Evolutionary conservation across 2,888 invertebrate species (phyloP), one percentile per base, ranked within the genome.

Genomic region (Trisateles emortualis): DNA sequence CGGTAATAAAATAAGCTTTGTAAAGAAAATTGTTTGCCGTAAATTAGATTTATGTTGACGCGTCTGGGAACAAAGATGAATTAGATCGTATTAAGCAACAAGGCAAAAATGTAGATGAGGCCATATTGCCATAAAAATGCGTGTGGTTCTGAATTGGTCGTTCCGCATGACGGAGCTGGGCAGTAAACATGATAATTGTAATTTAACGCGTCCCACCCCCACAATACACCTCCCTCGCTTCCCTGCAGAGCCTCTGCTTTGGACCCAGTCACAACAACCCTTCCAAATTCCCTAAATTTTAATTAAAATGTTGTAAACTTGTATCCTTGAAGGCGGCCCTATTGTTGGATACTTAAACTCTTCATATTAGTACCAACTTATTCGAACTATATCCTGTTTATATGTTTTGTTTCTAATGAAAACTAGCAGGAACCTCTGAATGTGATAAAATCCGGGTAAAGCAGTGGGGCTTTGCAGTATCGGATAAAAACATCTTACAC

Each of bases 181-280:
- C 79, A 74, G 83, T 81, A 78, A 83, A 84, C 84, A 84, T 83
- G 78, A 83, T 87, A 86, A 88, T 84, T 87, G 81, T 86, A 84
- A 88, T 87, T 88, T 86, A 82, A 84, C 81, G 77, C 76, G 67
- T 26, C 45, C 50, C 24, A 11, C 16, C 14, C 57, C 33, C 41
- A 63, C 65, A 59, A 52, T 42, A 46, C 57, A 44, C 46, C 61
- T 54, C 58, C 54, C 46, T 48, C n/a, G 8, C 53, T 54, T 51
- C 42, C 55, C 49, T 47, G 42, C 59, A 68, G 44, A 53, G 63
- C 64, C 64, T 64, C 72, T 75, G 75, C 76, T 76, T 73, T 72
- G 75, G 63, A 66, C 62, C 59, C 81, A 76, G 79, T 81, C 84
- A 79, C 83, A 82, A 76, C 82, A 79, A 84, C 83, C 85, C 85